phyloP scores from a whole-genome alignment of 1,140 invertebrate genomes.

The Procambarus clarkii region DNA sequence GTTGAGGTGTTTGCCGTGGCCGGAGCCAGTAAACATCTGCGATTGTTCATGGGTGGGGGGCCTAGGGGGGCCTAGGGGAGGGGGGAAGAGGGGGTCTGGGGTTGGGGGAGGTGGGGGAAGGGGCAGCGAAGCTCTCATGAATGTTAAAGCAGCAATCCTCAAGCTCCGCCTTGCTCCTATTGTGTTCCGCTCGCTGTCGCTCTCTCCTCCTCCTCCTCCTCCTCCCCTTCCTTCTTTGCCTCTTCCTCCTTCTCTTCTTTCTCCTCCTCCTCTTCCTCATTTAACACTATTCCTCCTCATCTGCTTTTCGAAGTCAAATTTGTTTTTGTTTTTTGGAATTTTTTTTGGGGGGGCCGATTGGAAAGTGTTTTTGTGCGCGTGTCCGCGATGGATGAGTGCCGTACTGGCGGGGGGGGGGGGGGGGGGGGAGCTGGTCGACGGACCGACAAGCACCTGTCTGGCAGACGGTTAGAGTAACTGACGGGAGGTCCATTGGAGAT shows the following conservation, averaged over 20 bases:
- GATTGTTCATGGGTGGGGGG: neutral
- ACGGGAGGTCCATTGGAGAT: too few species aligned
- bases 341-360: neutral
- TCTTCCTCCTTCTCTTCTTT: neutral
- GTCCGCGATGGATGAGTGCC: too few species aligned
- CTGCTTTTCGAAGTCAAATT: slow-evolving; percentile 4
- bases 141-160: slow-evolving; percentile 25
- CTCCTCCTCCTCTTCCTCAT: too few species aligned
- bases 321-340: neutral
- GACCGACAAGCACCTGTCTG: neutral
- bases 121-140: neutral
- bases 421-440: neutral
- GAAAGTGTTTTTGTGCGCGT: too few species aligned
- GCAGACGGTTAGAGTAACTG: too few species aligned
- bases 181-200: slow-evolving; percentile 11
- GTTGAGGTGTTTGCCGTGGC: slow-evolving; percentile 8
- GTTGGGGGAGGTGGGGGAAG: too few species aligned
- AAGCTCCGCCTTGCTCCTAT: neutral
- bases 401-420: neutral
- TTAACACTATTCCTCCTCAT: neutral
- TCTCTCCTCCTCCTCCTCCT: neutral
- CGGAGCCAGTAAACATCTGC: slow-evolving; percentile 5
- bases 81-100: too few species aligned
- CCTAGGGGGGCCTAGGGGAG: too few species aligned
- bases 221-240: too few species aligned